Base-by-base conservation (phyloP, 2,797 vertebrate genomes). In the Pempheris klunzingeri region DNA sequence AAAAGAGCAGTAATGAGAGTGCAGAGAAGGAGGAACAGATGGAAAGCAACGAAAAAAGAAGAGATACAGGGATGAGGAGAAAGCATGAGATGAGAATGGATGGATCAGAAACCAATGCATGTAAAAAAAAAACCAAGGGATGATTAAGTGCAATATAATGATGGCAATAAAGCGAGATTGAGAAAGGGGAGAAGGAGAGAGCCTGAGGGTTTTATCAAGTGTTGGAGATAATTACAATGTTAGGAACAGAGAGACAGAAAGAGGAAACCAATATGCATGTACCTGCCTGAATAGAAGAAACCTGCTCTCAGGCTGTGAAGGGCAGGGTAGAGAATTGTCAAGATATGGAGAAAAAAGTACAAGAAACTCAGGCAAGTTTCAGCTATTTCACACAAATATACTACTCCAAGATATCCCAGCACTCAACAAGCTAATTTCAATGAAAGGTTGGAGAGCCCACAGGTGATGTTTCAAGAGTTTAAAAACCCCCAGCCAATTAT, bases 91-190 rank as follows among this genome's bases (percentile, higher is more conserved):
- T 4, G 15, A 46, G 26, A 55, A 70, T 0, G 9, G 57, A 28
- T 5, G 28, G 65, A 83, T 82, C 50, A 85, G 49, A 79, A 81
- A 71, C 18, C 15, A 18, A 60, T 0, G 36, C 30, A 1, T 59
- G 67, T 4, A 75, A 82, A 80, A 54, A 75, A 82, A 80, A 54
- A 69, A 50, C 44, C 22, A 0, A 52, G 47, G 50, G 55, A 80
- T 84, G 83, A 92, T 86, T 81, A 84, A 85, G 80, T 78, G 77
- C 59, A 83, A 79, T 89, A 88, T 80, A 82, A 87, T 28, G 57
- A 83, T 52, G 81, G 80, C 71, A 82, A 90, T 90, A 83, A 84
- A 88, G 66, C 4, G 24, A 91, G 85, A 84, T 64, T 74, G 83
- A 86, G 54, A 84, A 53, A 54, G 53, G n/a, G 53, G 54, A 46